These are phyloP conservation scores for Physocephala rufipes DNA, from an alignment of 2,888 invertebrate species.

Conservation along the genomic window DNA sequence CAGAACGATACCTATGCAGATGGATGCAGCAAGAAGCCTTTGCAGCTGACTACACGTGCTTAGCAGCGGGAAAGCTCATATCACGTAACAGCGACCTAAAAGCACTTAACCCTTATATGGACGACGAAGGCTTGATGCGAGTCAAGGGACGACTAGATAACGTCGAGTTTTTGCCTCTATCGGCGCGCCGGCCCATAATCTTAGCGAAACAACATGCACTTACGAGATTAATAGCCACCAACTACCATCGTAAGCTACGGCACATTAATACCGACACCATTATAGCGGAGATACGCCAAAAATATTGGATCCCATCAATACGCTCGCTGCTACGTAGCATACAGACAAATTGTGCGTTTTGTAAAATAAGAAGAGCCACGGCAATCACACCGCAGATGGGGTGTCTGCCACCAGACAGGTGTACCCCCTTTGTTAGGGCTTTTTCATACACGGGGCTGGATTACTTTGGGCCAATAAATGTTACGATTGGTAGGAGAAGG, in stretches of 20 bases:
- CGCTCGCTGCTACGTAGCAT: background rate
- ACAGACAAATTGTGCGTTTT: background rate
- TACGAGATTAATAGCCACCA: background rate
- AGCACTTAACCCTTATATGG: constrained; percentile 11
- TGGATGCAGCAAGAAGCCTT: constrained; percentile 4
- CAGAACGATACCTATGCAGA: background rate
- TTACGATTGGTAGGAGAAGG: constrained; percentile 23
- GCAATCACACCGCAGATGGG: constrained; percentile 37
- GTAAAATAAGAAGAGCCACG: background rate
- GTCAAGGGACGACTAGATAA: background rate
- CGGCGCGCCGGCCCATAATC: constrained; percentile 1
- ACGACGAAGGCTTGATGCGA: background rate
- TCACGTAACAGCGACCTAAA: background rate
- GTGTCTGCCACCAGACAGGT: constrained; percentile 36
- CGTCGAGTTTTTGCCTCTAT: background rate
- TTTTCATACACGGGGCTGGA: constrained; percentile 44
- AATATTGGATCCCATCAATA: background rate
- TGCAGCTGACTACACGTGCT: background rate
- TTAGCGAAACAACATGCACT: background rate
- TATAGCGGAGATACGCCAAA: background rate
- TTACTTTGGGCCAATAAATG: constrained; percentile 38
- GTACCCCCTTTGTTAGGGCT: constrained; percentile 39
- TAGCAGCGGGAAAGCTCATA: background rate
- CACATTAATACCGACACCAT: constrained; percentile 1
- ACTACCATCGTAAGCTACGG: background rate